Percentiles rank a stretch among this genome's conserved stretches.
These are phyloP conservation scores for Silvanus unidentatus DNA, from an alignment of 2,888 invertebrate genomes.

Conservation along the genomic window DNA sequence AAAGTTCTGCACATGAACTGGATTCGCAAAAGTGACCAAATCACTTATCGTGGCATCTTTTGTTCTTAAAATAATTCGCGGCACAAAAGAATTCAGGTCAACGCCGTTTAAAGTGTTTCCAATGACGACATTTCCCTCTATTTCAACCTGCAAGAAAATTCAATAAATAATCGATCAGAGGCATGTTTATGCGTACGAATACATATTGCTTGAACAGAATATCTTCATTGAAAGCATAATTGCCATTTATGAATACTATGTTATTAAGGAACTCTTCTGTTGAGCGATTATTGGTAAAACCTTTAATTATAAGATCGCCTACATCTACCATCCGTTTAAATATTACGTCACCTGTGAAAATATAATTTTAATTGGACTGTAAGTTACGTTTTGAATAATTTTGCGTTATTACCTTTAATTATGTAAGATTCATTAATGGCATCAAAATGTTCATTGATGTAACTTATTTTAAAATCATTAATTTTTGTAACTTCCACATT, in stretches of 20 bases:
- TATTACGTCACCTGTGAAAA: constrained; percentile 37
- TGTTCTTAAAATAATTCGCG: constrained; percentile 43
- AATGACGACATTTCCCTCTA: constrained; percentile 34
- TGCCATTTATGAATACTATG: constrained; percentile 28
- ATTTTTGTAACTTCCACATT: constrained; percentile 38
- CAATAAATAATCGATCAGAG: background rate
- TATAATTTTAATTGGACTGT: too few relatives aligned
- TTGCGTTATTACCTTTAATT: constrained; percentile 29
- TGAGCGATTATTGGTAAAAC: constrained; percentile 29
- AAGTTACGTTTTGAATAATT: background rate
- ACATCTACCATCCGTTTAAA: constrained; percentile 34
- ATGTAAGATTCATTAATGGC: constrained; percentile 24
- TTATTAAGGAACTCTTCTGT: constrained; percentile 30
- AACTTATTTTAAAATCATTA: constrained; percentile 31
- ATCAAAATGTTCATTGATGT: constrained; percentile 27
- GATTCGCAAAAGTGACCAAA: constrained; percentile 39
- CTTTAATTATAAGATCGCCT: constrained; percentile 30
- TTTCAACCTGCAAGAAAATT: constrained; percentile 26
- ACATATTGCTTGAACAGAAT: constrained; percentile 32
- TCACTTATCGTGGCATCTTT: constrained; percentile 35
- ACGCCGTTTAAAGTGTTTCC: constrained; percentile 33
- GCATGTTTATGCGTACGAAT: constrained; percentile 9
- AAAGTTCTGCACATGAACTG: constrained; percentile 30
- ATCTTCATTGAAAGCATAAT: constrained; percentile 24
- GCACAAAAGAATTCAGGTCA: constrained; percentile 37